A percentile compares a stretch with the other conserved stretches of the same genome.
Evolutionary conservation across 2,113 vertebrate genomes (phyloP).

Genomic region (Lates calcarifer): DNA sequence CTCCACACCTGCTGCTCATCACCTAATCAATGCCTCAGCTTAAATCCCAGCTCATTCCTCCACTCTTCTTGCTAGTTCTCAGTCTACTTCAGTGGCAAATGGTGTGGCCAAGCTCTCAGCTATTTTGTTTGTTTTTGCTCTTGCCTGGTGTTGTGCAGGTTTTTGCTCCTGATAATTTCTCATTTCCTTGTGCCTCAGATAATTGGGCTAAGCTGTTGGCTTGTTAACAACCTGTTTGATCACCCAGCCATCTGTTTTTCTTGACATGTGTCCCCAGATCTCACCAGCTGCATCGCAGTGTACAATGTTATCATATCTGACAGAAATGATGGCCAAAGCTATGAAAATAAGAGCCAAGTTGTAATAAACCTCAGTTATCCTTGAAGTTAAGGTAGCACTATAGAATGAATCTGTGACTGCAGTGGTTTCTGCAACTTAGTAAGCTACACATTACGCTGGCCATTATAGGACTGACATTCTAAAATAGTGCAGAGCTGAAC

Average conservation of each 20-base stretch:
- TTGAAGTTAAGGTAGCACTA: constrained; percentile 3
- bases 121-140: no score
- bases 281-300: neutral
- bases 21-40: no score
- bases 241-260: neutral
- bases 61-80: no score
- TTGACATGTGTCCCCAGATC: neutral
- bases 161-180: no score
- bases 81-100: no score
- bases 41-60: no score
- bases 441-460: neutral
- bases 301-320: neutral
- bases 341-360: neutral
- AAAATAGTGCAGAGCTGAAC: neutral
- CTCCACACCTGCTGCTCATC: no score
- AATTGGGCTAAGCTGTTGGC: no score
- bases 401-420: constrained; percentile 9
- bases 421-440: neutral
- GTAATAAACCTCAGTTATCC: neutral
- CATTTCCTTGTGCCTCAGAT: no score
- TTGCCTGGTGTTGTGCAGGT: no score
- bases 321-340: neutral
- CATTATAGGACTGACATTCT: neutral
- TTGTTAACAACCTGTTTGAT: neutral
- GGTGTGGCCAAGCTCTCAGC: no score